Conservation (phyloP, 1,140 invertebrate species). For the Drosophila fuyamai region DNA sequence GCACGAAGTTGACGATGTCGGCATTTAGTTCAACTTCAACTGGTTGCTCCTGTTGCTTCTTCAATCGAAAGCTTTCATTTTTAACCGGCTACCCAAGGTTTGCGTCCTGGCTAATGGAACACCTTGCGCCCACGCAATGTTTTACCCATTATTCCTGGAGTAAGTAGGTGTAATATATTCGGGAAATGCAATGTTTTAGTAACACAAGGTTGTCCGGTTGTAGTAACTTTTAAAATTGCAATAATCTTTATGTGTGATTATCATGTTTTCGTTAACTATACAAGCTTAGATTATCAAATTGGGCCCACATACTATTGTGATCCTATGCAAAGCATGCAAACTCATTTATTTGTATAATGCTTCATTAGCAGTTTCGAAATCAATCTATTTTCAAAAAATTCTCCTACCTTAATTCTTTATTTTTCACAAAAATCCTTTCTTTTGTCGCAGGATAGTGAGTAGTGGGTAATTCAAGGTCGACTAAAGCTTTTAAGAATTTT, state of each 20-base stretch:
- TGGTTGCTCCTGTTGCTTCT: slow-evolving; percentile 74
- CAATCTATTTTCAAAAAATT: no score
- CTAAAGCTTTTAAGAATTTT: not conserved
- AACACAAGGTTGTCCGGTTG: no score
- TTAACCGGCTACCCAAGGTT: slow-evolving; percentile 41
- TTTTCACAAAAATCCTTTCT: not conserved
- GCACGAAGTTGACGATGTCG: slow-evolving; percentile 9
- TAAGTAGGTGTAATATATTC: not conserved
- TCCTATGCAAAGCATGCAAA: no score
- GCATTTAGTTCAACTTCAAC: slow-evolving; percentile 65
- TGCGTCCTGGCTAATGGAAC: slow-evolving; percentile 37
- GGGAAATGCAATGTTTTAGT: no score
- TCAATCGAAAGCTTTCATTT: slow-evolving; percentile 53
- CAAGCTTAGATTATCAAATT: no score
- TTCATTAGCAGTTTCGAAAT: no score
- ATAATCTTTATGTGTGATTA: no score
- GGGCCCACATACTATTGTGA: no score
- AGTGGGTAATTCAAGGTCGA: not conserved
- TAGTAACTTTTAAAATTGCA: no score
- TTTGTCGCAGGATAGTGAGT: not conserved
- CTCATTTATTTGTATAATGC: no score
- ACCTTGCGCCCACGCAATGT: slow-evolving; percentile 52
- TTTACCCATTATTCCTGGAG: not conserved
- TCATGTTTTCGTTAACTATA: no score
- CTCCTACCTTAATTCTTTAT: no score